These are phyloP conservation scores for Argya squamiceps DNA, from an alignment of 2,797 vertebrate species.

Conservation along the genomic window DNA sequence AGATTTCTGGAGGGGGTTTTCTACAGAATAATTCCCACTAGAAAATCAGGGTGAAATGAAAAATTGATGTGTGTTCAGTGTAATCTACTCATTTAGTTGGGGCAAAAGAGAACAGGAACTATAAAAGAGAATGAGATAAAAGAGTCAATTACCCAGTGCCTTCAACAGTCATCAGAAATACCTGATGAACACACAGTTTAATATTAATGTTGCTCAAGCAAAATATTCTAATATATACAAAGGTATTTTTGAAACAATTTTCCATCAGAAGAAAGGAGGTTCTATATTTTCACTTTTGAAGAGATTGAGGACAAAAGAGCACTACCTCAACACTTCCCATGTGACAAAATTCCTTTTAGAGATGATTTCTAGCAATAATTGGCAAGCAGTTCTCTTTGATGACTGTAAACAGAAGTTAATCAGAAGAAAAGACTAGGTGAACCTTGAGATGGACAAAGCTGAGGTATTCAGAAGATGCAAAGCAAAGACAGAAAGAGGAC, in stretches of 20 bases:
- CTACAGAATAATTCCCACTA: neutral
- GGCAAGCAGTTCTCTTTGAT: neutral
- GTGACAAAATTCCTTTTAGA: neutral
- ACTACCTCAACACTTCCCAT: neutral
- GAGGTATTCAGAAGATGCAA: neutral
- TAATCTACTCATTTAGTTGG: neutral
- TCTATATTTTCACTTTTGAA: neutral
- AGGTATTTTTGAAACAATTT: neutral
- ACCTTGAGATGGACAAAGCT: neutral
- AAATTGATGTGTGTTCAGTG: neutral
- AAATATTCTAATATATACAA: neutral
- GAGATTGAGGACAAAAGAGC: neutral
- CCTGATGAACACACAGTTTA: neutral
- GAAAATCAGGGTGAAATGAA: neutral
- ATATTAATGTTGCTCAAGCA: neutral
- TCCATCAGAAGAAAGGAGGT: rapidly evolving
- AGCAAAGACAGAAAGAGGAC: neutral
- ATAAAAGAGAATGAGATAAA: neutral
- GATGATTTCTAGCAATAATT: neutral
- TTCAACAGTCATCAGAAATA: neutral
- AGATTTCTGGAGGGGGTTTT: neutral
- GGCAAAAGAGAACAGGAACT: neutral
- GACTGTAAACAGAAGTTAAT: neutral
- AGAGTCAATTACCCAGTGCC: neutral
- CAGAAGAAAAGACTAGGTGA: neutral